Percentiles rank a stretch among this genome's conserved stretches.
Evolutionary conservation across 2,888 invertebrate genomes (phyloP).

Genomic region (Oxystoma pomonae): DNA sequence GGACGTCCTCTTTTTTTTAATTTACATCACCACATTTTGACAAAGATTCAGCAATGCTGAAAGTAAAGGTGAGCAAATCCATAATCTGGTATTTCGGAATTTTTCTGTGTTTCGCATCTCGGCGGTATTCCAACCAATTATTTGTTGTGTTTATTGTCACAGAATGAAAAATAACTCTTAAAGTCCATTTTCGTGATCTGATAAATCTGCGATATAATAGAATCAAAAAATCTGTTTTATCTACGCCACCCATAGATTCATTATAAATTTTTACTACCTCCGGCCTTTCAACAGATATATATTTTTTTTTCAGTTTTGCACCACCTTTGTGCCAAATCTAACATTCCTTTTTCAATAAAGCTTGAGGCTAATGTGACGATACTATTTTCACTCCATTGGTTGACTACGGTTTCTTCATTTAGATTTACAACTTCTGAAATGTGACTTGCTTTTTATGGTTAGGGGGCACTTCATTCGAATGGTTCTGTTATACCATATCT

Average conservation of each 20-base stretch:
- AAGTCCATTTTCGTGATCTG: no score
- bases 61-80: not conserved
- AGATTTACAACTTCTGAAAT: not conserved
- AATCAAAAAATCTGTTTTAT: no score
- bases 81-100: not conserved
- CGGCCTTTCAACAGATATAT: not conserved
- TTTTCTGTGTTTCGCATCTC: not conserved
- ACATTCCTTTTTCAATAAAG: not conserved
- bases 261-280: no score
- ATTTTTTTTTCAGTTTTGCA: not conserved
- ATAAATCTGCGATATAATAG: no score
- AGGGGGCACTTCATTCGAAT: not conserved
- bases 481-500: not conserved
- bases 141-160: no score
- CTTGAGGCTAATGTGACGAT: not conserved
- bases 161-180: no score
- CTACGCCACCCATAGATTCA: no score
- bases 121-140: slow-evolving; percentile 43
- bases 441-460: not conserved
- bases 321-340: not conserved
- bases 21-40: not conserved
- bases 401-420: not conserved
- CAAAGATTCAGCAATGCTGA: not conserved
- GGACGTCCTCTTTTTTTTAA: not conserved
- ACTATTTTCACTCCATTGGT: not conserved